Percentiles rank a stretch among this genome's conserved stretches.
Conservation (phyloP, 2,113 vertebrate species). For the Sapajus apella region DNA sequence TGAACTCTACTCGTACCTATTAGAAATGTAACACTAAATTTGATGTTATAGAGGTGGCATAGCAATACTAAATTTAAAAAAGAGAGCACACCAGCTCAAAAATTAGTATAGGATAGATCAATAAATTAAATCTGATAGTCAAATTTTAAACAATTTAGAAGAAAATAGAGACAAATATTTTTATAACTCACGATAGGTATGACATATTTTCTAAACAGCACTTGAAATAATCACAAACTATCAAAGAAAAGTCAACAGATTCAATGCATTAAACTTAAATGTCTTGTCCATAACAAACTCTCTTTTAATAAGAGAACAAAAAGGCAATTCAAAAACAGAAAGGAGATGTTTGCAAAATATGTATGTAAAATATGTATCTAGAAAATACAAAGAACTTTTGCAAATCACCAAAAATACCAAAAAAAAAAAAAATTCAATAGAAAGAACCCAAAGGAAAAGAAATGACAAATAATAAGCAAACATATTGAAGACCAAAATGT, state of each 20-base stretch:
- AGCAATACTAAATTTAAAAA: not conserved
- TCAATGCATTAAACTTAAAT: not conserved
- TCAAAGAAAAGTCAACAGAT: not conserved
- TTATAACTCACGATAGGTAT: not conserved
- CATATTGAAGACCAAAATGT: not conserved
- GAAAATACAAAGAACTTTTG: not conserved
- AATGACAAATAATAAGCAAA: not conserved
- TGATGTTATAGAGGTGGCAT: no score
- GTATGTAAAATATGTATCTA: not conserved
- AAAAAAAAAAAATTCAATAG: not conserved
- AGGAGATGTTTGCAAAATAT: not conserved
- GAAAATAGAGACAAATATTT: not conserved
- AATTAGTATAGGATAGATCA: not conserved
- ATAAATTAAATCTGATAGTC: not conserved
- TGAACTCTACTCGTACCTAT: not conserved
- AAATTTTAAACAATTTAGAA: not conserved
- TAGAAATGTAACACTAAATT: not conserved
- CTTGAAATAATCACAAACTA: not conserved
- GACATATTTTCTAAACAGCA: not conserved
- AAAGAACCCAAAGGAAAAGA: not conserved
- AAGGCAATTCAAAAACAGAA: not conserved
- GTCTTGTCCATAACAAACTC: not conserved
- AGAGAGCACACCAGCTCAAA: not conserved
- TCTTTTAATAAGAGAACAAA: not conserved
- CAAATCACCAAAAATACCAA: not conserved